phyloP scores from a whole-genome alignment of 2,888 invertebrate genomes.

The Cheilosia impressa region DNA sequence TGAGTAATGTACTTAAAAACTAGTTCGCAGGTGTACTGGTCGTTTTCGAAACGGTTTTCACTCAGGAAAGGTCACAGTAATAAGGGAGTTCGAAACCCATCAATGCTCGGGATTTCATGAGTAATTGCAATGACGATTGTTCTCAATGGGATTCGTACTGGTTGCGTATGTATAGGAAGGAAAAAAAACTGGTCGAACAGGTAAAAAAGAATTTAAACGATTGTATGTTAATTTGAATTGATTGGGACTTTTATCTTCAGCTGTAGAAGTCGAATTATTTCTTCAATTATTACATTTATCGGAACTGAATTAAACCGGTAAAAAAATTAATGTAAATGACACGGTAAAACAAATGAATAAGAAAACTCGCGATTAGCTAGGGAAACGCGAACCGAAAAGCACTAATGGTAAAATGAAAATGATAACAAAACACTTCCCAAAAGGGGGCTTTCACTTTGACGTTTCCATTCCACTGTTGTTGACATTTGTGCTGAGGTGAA shows the following conservation, averaged over 20 bases:
- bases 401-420: slow-evolving; percentile 25
- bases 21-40: not conserved
- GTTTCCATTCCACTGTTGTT: slow-evolving; percentile 24
- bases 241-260: not conserved
- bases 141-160: slow-evolving; percentile 4
- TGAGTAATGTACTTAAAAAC: slow-evolving; percentile 10
- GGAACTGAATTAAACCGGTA: slow-evolving; percentile 9
- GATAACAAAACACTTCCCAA: slow-evolving; percentile 57
- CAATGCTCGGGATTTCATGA: slow-evolving; percentile 20
- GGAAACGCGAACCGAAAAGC: slow-evolving; percentile 6
- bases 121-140: slow-evolving; percentile 16
- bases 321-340: not conserved
- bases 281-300: not conserved
- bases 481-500: not conserved
- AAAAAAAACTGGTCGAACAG: slow-evolving; percentile 41
- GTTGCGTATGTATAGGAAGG: not conserved
- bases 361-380: not conserved
- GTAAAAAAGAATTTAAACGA: slow-evolving; percentile 21
- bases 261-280: not conserved
- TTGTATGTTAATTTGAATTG: not conserved
- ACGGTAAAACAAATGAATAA: not conserved
- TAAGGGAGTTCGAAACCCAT: slow-evolving; percentile 16
- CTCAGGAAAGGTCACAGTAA: slow-evolving; percentile 16
- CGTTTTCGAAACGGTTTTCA: slow-evolving; percentile 16
- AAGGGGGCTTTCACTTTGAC: slow-evolving; percentile 47